Evolutionary conservation across 2,888 invertebrate species (phyloP), one percentile per base, ranked within the genome.

Genomic region (Tipula confusa): DNA sequence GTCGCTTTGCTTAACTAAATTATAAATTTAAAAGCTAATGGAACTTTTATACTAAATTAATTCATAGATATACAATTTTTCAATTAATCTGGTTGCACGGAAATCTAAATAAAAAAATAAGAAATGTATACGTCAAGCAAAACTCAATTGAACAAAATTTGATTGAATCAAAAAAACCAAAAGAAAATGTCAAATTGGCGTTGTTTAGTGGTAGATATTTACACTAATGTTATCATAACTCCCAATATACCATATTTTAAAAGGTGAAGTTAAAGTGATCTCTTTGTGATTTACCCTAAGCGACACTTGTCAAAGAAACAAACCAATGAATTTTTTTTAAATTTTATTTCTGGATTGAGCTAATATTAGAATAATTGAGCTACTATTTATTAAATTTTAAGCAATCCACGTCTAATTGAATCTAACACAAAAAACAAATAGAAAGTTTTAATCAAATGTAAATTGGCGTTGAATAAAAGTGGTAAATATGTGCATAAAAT

Each of bases 121-220:
- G 80, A 80, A 80, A 80, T 80, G 80, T 80, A 9, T 80, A 80
- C 80, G 80, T 80, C 80, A 80, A 80, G 29, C 80, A 80, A 80
- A 29, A 29, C 29, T 7, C 79, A 13, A 13, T 29, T 7, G 80
- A 13, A 13, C 29, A 79, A 79, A 43, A 43, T 43, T 43, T 43
- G 2, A 24, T 64, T 64, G 64, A 64, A 64, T 64, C 24, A 24
- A 64, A 24, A 64, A 43, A n/a, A n/a, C 36, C 9, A 36, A 80
- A 9, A 7, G 80, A 80, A n/a, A 29, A 29, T 29, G 80, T 80
- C 80, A 80, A 80, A 80, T 80, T 80, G 80, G 80, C 29, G 80
- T 31, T 31, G 1, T 9, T 1, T 6, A 80, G 80, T 64, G 64
- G 13, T 9, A 7, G 24, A 64, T 9, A 24, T 9, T 6, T 0